phyloP scores from a whole-genome alignment of 2,888 invertebrate species.

The Epinotia brunnichana region DNA sequence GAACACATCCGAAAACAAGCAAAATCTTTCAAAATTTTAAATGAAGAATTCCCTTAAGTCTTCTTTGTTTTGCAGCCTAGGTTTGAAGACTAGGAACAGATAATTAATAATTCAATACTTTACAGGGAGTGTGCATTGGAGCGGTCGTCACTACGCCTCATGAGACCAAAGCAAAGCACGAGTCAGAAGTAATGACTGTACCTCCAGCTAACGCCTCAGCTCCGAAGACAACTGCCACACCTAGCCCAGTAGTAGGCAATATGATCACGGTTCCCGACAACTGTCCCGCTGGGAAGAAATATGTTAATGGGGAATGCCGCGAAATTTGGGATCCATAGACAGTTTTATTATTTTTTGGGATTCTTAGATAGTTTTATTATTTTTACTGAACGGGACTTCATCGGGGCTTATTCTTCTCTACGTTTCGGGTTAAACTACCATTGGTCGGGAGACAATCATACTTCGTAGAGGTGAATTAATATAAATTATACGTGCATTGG shows the following conservation, averaged over 20 bases:
- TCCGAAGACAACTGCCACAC: neutral
- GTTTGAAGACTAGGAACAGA: too few relatives aligned
- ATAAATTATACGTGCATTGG: too few relatives aligned
- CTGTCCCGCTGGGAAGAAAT: constrained; percentile 35
- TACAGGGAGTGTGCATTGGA: constrained; percentile 14
- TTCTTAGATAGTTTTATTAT: too few relatives aligned
- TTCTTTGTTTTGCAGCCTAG: too few relatives aligned
- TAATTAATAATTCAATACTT: neutral
- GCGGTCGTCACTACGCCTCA: neutral
- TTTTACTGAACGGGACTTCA: too few relatives aligned
- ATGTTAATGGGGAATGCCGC: constrained; percentile 17
- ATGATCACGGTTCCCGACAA: constrained; percentile 48
- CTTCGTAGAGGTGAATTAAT: too few relatives aligned
- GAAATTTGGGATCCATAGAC: constrained; percentile 16
- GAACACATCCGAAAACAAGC: too few relatives aligned
- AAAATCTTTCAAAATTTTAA: too few relatives aligned
- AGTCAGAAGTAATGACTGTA: neutral
- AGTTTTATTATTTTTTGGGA: neutral
- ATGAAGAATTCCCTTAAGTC: too few relatives aligned
- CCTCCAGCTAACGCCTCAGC: neutral
- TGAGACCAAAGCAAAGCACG: neutral
- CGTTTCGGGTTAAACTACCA: too few relatives aligned
- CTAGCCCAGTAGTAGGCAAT: constrained; percentile 36
- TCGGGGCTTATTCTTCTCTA: too few relatives aligned
- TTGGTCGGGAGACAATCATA: too few relatives aligned